These are phyloP conservation scores for Lycaena phlaeas DNA, from an alignment of 2,888 invertebrate species.

Conservation along the genomic window DNA sequence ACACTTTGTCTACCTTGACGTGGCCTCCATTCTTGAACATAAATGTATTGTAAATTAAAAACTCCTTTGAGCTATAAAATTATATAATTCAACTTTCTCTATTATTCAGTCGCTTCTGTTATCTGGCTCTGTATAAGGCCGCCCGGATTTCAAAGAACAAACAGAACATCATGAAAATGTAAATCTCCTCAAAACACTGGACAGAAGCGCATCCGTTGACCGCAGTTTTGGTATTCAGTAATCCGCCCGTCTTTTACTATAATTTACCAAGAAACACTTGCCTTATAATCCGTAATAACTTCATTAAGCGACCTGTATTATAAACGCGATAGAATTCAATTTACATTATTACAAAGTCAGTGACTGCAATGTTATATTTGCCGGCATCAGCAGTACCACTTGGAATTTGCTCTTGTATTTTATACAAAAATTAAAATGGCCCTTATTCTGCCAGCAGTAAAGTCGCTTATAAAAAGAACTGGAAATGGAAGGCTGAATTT, in stretches of 20 bases:
- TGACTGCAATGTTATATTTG: constrained; percentile 1
- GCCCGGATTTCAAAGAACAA: neutral
- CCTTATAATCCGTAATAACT: neutral
- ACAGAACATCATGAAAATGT: constrained; percentile 14
- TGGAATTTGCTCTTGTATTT: neutral
- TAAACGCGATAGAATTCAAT: neutral
- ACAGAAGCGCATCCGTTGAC: constrained; percentile 19
- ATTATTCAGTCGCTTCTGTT: no score
- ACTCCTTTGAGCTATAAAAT: no score
- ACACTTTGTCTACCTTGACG: no score
- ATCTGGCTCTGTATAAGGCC: no score
- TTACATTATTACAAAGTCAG: neutral
- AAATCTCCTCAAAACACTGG: constrained; percentile 17
- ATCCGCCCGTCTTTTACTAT: constrained; percentile 19
- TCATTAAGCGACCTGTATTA: neutral
- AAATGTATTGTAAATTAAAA: no score
- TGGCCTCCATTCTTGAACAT: no score
- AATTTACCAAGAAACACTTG: neutral
- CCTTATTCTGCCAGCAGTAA: neutral
- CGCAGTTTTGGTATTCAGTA: constrained; percentile 17
- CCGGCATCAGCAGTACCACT: neutral
- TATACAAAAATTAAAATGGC: neutral
- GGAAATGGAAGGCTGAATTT: neutral
- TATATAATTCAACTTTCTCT: no score
- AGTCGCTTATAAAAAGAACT: neutral